Base-by-base conservation (phyloP, 2,113 vertebrate species). In the Hypocryptadius cinnamomeus region DNA sequence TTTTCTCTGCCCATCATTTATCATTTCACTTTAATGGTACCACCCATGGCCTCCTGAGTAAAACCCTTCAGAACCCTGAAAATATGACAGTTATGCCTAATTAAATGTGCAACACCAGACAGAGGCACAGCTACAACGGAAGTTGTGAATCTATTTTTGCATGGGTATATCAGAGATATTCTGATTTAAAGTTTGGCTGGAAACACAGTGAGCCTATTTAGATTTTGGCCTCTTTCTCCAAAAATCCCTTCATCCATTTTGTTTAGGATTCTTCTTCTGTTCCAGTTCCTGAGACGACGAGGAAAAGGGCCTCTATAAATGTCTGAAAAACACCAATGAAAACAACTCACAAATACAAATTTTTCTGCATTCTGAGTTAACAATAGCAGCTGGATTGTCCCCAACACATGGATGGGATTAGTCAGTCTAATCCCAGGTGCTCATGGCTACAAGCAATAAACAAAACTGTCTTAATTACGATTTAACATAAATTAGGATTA, bases 401-500 rank as follows among this genome's bases (percentile, higher is more conserved):
- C 27, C 63, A 90, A 18, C 33, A 89, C 64, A 83, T 40, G 79
- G 82, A 57, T 65, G 50, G 50, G 59, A 95, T 96, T 96, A 96
- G 54, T 83, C 90, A 92, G 31, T 66, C 61, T 85, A n/a, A n/a
- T n/a, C 81, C 84, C 66, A 89, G 89, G 85, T 92, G 79, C 60
- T 92, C 44, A 33, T 25, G 80, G 80, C 59, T 66, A 87, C 56
- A 85, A 92, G 76, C 61, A 85, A 92, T 87, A 86, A 72, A 71
- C 57, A 84, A 92, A 95, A 91, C 45, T 53, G 51, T 59, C 65
- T 91, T 89, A 78, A 93, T 79, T 91, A 84, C 3, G 0, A 74
- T 84, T 96, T 94, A 86, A 64, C 70, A 93, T 89, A 93, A 96
- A 94, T 74, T 61, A 88, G 83, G 89, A 96, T 96, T 94, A 90